Base-by-base conservation (phyloP, 2,113 vertebrate species). In the Anguilla japonica region DNA sequence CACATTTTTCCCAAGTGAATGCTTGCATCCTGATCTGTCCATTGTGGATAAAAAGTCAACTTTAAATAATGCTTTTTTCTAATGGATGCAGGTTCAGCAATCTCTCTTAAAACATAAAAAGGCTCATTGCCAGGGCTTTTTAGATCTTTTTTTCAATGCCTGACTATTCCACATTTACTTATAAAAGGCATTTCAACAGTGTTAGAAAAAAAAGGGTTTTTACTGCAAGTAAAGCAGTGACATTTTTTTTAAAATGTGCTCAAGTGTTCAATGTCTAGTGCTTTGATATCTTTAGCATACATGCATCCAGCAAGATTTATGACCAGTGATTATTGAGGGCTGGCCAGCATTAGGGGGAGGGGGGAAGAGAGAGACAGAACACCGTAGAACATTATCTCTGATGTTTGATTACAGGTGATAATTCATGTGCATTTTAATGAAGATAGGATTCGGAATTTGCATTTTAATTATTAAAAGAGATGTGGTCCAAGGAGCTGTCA, bases 341-440 rank as follows among this genome's bases (percentile, higher is more conserved):
- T 43, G 63, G 46, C 75, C 79, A 41, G 75, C 71, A 50, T 20
- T 13, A 79, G 46, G 39, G 83, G 78, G 29, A 79, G 8, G 26
- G 39, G 5, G 82, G 29, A 50, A 39, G n/a, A 15, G 50, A 83
- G 34, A 34, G 16, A 80, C 9, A 5, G 39, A 18, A 80, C 9
- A 39, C 50, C 34, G 80, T 14, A 85, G 75, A 85, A 39, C 84
- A 85, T 85, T 79, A 79, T 85, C 85, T 80, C 53, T 29, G 41
- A 41, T 50, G 60, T 57, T 63, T 86, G 80, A 86, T 86, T 82
- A 82, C 85, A 86, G 29, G 56, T 60, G 85, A 86, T 86, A 86
- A 86, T 86, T 86, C 85, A 86, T 86, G 57, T 82, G 80, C 85
- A 86, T 86, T 86, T 86, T 85, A 56, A 88, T 85, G 79, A 84